Percentiles rank a stretch among this genome's conserved stretches.
Conservation (phyloP, 2,888 invertebrate species). For the Chrysolina haemoptera region DNA sequence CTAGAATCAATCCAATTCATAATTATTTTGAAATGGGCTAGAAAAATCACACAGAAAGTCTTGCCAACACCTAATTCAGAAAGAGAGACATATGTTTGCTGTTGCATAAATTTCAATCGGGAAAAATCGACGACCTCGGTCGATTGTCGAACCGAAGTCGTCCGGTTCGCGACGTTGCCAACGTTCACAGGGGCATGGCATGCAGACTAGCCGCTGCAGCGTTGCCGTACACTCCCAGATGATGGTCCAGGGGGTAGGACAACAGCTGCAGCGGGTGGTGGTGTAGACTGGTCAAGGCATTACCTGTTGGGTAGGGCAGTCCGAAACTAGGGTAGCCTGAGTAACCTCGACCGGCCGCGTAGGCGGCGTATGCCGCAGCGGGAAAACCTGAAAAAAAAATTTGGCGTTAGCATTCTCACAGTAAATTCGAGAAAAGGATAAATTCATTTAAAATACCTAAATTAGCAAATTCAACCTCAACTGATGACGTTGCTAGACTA, state of each 20-base stretch:
- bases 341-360: constrained; percentile 96
- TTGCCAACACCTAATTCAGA: constrained; percentile 30
- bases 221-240: constrained; percentile 73
- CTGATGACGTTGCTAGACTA: too few species aligned
- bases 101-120: constrained; percentile 35
- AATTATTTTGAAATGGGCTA: constrained; percentile 30
- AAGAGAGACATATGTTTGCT: constrained; percentile 33
- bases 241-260: constrained; percentile 77
- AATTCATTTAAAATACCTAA: too few species aligned
- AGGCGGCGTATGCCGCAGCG: constrained; percentile 95
- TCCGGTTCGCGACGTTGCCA: constrained; percentile 48
- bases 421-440: too few species aligned
- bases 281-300: constrained; percentile 85
- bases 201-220: constrained; percentile 75
- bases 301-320: constrained; percentile 98
- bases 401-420: not conserved
- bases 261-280: constrained; percentile 73
- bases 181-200: constrained; percentile 85
- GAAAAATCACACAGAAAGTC: constrained; percentile 35
- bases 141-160: not conserved
- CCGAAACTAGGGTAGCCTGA: constrained; percentile 98
- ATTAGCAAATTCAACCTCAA: too few species aligned
- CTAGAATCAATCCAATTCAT: not conserved
- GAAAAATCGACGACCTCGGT: constrained; percentile 2
- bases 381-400: constrained; percentile 84